Evolutionary conservation across 2,113 vertebrate species (phyloP), one percentile per base, ranked within the genome.

Genomic region (Ciconia boyciana): DNA sequence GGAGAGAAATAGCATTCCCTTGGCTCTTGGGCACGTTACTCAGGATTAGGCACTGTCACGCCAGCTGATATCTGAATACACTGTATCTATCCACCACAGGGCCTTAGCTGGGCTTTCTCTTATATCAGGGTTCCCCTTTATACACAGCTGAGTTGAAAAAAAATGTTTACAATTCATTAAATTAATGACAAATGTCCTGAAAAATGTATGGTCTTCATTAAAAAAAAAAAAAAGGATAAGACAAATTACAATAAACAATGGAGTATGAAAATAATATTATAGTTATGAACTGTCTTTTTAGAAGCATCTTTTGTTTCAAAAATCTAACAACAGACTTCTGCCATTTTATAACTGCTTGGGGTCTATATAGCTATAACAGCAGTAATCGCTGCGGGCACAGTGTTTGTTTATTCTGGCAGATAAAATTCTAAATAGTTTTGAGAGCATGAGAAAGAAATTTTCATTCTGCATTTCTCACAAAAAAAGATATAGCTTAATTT

Each of bases 11-110:
- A 97, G 87, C 95, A 96, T 97, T 97, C 97, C 97, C 92, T 90
- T 91, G 98, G 97, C 98, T 98, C 98, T 97, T 96, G 96, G 97
- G 97, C 97, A 96, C 84, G 97, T 98, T 98, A 97, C 98, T 98
- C 97, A 97, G 98, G 97, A 98, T 98, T 97, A 97, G 97, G 97
- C 97, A 97, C 97, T 97, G 97, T 98, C 97, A 96, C 6, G n/a
- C 89, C 94, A 97, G 95, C 95, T 97, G 94, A 97, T 96, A 97
- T 94, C 94, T 96, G 93, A 96, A 96, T 97, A 87, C 69, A 41
- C 81, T 92, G 77, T 80, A 94, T 95, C 80, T 71, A 74, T 66
- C 70, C 75, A 88, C 54, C 75, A 88, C 54, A 49, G 92, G 85
- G 90, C 94, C 80, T 93, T 87, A 87, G 68, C 54, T 80, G 69